Percentiles rank a stretch among this genome's conserved stretches.
Evolutionary conservation across 2,888 invertebrate species (phyloP).

Genomic region (Aradus depressus): DNA sequence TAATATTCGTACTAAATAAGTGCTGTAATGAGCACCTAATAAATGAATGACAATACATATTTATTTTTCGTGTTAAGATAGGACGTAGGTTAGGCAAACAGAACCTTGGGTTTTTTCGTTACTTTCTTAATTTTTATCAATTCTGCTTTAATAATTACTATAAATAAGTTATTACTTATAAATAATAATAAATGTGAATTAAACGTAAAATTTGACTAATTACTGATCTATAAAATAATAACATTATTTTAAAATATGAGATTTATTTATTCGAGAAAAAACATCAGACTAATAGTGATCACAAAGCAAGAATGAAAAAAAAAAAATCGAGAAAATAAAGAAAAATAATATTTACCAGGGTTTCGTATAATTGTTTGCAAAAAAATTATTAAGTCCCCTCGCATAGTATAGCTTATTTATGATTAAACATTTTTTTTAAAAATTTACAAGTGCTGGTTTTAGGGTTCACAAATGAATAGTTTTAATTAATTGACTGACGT

Average conservation of each 20-base stretch:
- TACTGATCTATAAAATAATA: neutral
- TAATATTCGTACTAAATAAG: neutral
- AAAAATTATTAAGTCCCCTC: constrained; percentile 18
- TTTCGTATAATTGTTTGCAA: constrained; percentile 22
- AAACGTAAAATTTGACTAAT: neutral
- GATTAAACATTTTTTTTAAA: constrained; percentile 18
- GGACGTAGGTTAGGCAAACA: constrained; percentile 7
- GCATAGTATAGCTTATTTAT: constrained; percentile 21
- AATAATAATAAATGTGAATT: neutral
- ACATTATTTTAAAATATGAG: neutral
- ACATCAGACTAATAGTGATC: too few species aligned
- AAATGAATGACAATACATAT: constrained; percentile 16
- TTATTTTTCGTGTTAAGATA: constrained; percentile 1
- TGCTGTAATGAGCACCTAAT: constrained; percentile 4
- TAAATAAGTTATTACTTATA: neutral
- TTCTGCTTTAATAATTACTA: neutral
- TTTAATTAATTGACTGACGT: constrained; percentile 15
- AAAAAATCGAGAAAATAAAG: too few species aligned
- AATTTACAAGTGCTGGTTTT: constrained; percentile 27
- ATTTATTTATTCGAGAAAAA: neutral
- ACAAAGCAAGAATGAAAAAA: neutral
- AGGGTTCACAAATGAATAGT: constrained; percentile 27
- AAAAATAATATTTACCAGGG: constrained; percentile 19
- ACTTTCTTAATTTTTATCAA: neutral
- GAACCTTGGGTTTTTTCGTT: constrained; percentile 14